These are phyloP conservation scores for Parazoanthus swiftii DNA, from an alignment of 92 coral and sea anemone species.

Conservation along the genomic window DNA sequence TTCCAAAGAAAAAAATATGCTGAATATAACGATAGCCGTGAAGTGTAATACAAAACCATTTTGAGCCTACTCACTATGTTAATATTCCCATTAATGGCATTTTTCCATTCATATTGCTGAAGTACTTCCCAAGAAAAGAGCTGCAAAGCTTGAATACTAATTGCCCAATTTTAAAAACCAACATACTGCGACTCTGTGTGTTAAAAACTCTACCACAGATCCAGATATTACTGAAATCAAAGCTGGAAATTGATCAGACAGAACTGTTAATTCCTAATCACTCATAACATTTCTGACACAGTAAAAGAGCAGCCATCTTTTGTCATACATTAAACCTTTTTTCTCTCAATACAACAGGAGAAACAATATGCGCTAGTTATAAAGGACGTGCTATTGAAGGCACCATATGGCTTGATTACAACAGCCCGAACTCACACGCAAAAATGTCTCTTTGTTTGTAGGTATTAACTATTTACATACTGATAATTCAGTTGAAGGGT, in stretches of 20 bases:
- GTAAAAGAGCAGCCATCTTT: constrained; percentile 3
- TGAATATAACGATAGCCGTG: not conserved
- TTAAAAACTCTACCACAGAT: not conserved
- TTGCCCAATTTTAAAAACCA: not conserved
- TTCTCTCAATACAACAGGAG: constrained; percentile 15
- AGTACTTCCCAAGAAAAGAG: constrained; percentile 13
- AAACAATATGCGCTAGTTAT: not conserved
- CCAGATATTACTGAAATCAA: not conserved
- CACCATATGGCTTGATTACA: not conserved
- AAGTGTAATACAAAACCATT: not conserved
- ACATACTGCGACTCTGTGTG: not conserved
- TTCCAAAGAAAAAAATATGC: not conserved
- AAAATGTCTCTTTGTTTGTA: not conserved
- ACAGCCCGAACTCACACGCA: not conserved
- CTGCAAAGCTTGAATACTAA: constrained; percentile 17
- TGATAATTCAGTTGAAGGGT: not conserved
- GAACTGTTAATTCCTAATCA: not conserved
- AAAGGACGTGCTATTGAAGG: not conserved
- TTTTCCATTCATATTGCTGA: not conserved
- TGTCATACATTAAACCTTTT: not conserved
- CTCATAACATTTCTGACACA: not conserved
- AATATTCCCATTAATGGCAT: not conserved
- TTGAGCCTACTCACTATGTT: not conserved
- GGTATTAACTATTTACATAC: not conserved
- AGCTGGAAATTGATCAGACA: not conserved